Conservation (phyloP, 2,113 vertebrate species). For the Engraulis encrasicolus region DNA sequence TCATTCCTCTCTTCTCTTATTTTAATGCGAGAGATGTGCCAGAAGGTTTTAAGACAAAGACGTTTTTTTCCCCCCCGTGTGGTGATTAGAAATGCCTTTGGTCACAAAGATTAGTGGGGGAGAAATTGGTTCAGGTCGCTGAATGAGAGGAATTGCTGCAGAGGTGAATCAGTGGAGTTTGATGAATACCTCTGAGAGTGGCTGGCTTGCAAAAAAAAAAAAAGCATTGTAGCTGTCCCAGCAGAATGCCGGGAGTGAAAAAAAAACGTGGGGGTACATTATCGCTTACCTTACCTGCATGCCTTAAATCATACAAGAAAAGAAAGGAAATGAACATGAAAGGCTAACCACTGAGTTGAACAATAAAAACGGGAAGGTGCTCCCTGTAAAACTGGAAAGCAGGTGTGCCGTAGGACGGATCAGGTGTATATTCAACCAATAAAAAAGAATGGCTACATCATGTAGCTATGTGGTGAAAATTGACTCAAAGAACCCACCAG, state of each 20-base stretch:
- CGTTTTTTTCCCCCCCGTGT: conserved; percentile 6
- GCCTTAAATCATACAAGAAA: conserved; percentile 42
- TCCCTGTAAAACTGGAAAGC: background rate
- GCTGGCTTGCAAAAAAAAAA: background rate
- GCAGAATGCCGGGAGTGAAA: conserved; percentile 29
- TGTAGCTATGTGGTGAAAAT: background rate
- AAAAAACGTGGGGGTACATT: conserved; percentile 54
- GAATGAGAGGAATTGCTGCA: conserved; percentile 32
- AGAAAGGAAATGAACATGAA: conserved; percentile 5
- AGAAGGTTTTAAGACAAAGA: conserved; percentile 51
- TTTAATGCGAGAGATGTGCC: conserved; percentile 10
- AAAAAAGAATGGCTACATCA: background rate
- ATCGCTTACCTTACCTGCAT: conserved; percentile 53
- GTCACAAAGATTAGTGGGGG: conserved; percentile 53
- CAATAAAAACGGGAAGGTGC: background rate
- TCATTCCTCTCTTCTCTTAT: conserved; percentile 26
- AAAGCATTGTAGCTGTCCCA: background rate
- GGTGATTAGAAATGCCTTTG: conserved; percentile 45
- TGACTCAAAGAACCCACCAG: no score
- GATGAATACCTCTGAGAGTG: conserved; percentile 35
- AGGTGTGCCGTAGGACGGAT: background rate
- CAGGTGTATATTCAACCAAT: background rate
- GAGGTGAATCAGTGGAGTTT: conserved; percentile 31
- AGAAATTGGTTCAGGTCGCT: conserved; percentile 54
- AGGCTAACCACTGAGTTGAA: conserved; percentile 2